Conservation (phyloP, 1,140 invertebrate genomes). For the Onthophagus taurus region DNA sequence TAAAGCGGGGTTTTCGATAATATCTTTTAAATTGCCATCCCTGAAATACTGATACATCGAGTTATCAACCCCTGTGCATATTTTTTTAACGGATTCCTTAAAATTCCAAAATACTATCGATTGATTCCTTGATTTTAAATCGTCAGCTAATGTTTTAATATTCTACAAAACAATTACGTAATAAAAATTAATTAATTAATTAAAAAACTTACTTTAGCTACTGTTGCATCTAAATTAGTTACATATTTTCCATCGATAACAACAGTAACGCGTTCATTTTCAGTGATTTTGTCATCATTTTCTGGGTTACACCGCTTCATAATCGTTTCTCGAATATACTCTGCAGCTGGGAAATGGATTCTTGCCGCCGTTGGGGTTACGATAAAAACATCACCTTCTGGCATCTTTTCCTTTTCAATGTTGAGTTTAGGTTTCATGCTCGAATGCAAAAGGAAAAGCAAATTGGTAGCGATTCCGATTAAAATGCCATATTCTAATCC, state of each 20-base stretch:
- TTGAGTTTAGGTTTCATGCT: slow-evolving; percentile 50
- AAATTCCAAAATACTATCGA: slow-evolving; percentile 37
- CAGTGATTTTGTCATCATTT: too few relatives aligned
- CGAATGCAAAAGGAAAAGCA: slow-evolving; percentile 57
- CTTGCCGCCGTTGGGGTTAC: slow-evolving; percentile 50
- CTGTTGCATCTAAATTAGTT: slow-evolving; percentile 50
- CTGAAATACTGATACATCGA: slow-evolving; percentile 11
- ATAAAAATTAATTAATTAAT: slow-evolving; percentile 4
- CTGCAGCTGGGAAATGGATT: slow-evolving; percentile 57
- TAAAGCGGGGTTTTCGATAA: slow-evolving; percentile 5
- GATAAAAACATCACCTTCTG: slow-evolving; percentile 34
- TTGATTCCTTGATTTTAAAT: slow-evolving; percentile 33
- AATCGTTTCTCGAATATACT: slow-evolving; percentile 49
- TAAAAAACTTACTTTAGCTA: slow-evolving; percentile 43
- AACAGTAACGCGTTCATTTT: slow-evolving; percentile 37
- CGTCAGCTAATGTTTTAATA: slow-evolving; percentile 20
- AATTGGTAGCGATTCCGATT: slow-evolving; percentile 54
- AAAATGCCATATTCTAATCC: slow-evolving; percentile 68
- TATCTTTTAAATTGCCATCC: slow-evolving; percentile 11
- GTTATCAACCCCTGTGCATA: slow-evolving; percentile 19
- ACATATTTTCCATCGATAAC: slow-evolving; percentile 54
- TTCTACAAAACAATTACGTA: slow-evolving; percentile 8
- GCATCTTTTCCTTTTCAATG: slow-evolving; percentile 32
- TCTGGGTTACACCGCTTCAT: slow-evolving; percentile 27
- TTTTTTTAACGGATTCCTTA: slow-evolving; percentile 21